Base-by-base conservation (phyloP, 1,140 invertebrate genomes). In the Saxidomus purpurata region DNA sequence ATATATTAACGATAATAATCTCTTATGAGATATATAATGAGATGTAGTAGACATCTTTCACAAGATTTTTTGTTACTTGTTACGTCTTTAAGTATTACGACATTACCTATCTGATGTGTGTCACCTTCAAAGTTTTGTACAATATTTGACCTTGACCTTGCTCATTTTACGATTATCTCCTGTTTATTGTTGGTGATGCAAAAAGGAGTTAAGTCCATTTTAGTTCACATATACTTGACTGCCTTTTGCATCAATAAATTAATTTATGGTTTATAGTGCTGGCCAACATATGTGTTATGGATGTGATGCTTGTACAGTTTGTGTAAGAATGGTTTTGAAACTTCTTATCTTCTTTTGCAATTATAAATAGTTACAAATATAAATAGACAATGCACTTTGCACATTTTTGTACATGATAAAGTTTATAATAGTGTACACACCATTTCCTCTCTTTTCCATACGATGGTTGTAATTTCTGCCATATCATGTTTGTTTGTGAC, bases 111-210 rank as follows among this genome's bases (percentile, higher is more conserved):
- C 49, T 47, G 17, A 43, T 79, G 76, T 79, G 47, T 79, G 76
- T 79, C 76, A 79, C 76, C 76, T 79, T 79, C 25, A 49, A 76
- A 49, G 36, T 79, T 79, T 77, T 79, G 28, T 79, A 79, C 47
- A 31, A 79, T 36, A 31, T 22, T 55, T 79, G 47, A 79, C 76
- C 47, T 55, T 79, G 47, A 79, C 76, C 47, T 79, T 79, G 76
- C 76, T 79, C 76, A 79, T 79, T 52, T 52, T 79, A 36, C 22
- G 11, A 52, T 74, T 79, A 36, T 79, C 22, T 52, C 76, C 47
- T 55, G 6, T 79, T 13, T 40, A 74, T 74, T 49, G 43, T 76
- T 79, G 55, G 25, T 19, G 43, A 79, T 79, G 47, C 36, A 71
- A 36, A 71, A 36, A 38, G 31, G 25, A 38, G 61, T 67, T 67